Evolutionary conservation across 2,888 invertebrate genomes (phyloP).

Genomic region (Eueremaeus valkanovi): DNA sequence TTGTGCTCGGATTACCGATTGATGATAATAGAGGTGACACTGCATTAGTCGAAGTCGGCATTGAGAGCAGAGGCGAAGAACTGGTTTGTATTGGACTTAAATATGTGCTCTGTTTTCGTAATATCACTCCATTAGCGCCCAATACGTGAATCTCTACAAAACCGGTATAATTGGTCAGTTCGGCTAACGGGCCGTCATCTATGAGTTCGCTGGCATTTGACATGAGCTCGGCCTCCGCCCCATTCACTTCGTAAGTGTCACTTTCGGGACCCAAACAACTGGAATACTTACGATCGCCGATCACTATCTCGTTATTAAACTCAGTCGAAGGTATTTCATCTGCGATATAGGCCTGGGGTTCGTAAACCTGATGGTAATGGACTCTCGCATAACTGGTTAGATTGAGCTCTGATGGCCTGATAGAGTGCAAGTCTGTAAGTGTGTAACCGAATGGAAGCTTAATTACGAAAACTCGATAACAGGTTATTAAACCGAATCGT

Average conservation of each 20-base stretch:
- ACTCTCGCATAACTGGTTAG: conserved; percentile 36
- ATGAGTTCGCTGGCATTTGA: conserved; percentile 30
- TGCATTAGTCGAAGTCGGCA: conserved; percentile 44
- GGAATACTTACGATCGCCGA: conserved; percentile 45
- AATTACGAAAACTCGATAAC: conserved; percentile 74
- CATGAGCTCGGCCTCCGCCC: conserved; percentile 30
- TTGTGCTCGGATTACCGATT: conserved; percentile 42
- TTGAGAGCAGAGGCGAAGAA: conserved; percentile 33
- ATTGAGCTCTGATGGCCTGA: conserved; percentile 29
- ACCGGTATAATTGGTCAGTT: conserved; percentile 74
- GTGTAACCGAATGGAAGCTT: conserved; percentile 57
- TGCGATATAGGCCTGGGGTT: conserved; percentile 70
- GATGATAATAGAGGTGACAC: conserved; percentile 42
- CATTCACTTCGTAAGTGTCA: conserved; percentile 34
- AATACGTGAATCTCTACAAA: conserved; percentile 77
- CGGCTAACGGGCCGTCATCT: conserved; percentile 69
- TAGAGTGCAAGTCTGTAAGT: conserved; percentile 35
- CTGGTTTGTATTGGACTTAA: conserved; percentile 45
- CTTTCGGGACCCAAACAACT: conserved; percentile 41
- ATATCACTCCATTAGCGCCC: conserved; percentile 50
- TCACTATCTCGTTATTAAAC: conserved; percentile 42
- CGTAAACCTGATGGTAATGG: conserved; percentile 28
- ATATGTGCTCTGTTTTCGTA: conserved; percentile 45
- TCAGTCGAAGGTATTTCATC: conserved; percentile 65
- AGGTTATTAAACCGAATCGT: conserved; percentile 80